A percentile compares a stretch with the other conserved stretches of the same genome.
Evolutionary conservation across 2,113 vertebrate genomes (phyloP).

Genomic region (Cyanocitta stelleri): DNA sequence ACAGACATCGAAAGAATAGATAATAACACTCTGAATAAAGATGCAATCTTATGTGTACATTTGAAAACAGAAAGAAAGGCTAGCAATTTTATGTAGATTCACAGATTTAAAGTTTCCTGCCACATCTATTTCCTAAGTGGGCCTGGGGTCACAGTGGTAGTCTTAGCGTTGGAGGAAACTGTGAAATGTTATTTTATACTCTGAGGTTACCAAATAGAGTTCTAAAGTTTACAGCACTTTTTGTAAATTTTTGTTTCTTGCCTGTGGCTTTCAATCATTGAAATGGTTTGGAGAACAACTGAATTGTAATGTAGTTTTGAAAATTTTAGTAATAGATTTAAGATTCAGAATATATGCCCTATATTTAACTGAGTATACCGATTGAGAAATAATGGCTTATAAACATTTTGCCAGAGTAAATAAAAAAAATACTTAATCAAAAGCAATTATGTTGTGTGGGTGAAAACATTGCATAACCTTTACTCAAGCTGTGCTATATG

Average conservation of each 20-base stretch:
- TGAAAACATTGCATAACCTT: neutral
- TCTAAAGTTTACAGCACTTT: neutral
- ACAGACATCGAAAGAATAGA: neutral
- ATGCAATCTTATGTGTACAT: neutral
- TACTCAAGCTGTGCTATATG: neutral
- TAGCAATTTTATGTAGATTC: neutral
- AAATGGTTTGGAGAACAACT: neutral
- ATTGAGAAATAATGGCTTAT: neutral
- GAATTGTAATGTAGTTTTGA: neutral
- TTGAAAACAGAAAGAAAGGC: neutral
- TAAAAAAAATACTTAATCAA: neutral
- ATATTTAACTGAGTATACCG: neutral
- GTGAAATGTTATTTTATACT: neutral
- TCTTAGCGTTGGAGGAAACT: neutral
- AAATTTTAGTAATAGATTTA: neutral
- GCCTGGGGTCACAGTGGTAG: accelerated
- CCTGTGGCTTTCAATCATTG: neutral
- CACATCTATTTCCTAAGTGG: neutral
- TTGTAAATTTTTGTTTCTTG: neutral
- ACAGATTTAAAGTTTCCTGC: neutral
- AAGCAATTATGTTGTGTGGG: neutral
- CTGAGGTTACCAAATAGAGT: neutral
- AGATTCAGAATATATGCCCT: neutral
- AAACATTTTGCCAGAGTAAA: neutral
- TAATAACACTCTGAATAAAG: neutral